These are phyloP conservation scores for Bacillus rossius DNA, from an alignment of 1,140 invertebrate species.

Conservation along the genomic window DNA sequence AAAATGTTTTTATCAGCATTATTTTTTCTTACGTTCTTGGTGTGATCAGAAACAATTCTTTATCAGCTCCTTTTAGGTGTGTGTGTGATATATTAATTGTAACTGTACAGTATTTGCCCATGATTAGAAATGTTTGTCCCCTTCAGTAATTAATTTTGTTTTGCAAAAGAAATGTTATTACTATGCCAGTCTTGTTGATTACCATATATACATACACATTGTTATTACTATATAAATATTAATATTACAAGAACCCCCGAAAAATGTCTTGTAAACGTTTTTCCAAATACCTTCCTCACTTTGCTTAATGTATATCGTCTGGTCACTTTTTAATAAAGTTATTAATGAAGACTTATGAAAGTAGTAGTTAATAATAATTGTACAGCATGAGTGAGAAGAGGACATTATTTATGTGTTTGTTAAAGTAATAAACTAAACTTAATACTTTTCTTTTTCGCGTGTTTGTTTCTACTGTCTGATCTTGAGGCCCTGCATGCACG, in stretches of 20 bases:
- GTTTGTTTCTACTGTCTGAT: too few species aligned
- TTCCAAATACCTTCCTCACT: constrained; percentile 5
- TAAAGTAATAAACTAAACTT: too few species aligned
- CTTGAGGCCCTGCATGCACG: too few species aligned
- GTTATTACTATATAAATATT: constrained; percentile 11
- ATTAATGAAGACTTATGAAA: too few species aligned
- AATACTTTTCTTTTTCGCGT: too few species aligned
- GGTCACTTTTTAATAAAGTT: constrained; percentile 1
- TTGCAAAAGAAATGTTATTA: constrained; percentile 12
- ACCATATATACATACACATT: constrained; percentile 11
- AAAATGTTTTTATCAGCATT: too few species aligned
- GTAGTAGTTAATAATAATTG: too few species aligned
- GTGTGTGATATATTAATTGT: constrained; percentile 11
- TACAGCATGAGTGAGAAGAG: too few species aligned
- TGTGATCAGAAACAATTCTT: too few species aligned
- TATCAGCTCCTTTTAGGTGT: not conserved
- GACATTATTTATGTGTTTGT: too few species aligned
- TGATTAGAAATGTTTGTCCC: constrained; percentile 8
- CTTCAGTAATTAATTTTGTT: not conserved
- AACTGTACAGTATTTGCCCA: constrained; percentile 14
- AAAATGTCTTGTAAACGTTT: constrained; percentile 4
- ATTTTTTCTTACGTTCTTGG: too few species aligned
- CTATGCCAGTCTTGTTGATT: constrained; percentile 14
- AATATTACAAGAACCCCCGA: not conserved
- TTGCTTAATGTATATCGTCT: not conserved